phyloP scores from a whole-genome alignment of 2,113 vertebrate genomes.

The Chionis minor region DNA sequence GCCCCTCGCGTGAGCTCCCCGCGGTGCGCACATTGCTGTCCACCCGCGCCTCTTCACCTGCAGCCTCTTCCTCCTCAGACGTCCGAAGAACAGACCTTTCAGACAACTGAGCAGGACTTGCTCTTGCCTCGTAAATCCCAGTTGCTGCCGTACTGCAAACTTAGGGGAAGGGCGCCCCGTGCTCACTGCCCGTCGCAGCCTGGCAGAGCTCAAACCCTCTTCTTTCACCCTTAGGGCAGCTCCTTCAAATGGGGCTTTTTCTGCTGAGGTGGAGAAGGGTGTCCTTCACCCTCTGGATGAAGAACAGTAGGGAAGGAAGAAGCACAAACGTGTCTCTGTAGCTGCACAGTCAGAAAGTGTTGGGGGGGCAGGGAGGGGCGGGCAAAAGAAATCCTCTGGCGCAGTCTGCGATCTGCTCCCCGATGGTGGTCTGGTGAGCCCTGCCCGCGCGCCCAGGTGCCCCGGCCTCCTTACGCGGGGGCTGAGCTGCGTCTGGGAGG shows the following conservation, averaged over 20 bases:
- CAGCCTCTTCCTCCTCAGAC: not conserved
- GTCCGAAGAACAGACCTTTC: not conserved
- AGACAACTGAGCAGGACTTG: not conserved
- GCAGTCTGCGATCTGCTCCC: not conserved
- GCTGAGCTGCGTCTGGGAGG: not conserved
- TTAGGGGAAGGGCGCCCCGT: not conserved
- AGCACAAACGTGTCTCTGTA: not conserved
- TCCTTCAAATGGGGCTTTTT: not conserved
- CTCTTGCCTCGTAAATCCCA: not conserved
- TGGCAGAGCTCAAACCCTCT: not conserved
- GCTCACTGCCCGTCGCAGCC: not conserved
- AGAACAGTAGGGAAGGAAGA: not conserved
- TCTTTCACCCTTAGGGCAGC: not conserved
- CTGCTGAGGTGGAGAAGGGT: not conserved
- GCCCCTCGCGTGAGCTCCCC: not conserved
- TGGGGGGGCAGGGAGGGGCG: not conserved
- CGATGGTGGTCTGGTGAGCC: not conserved
- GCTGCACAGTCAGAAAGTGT: not conserved
- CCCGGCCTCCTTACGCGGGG: not conserved
- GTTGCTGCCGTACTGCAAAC: not conserved
- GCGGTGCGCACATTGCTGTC: not conserved
- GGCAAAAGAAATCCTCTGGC: not conserved
- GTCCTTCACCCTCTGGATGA: not conserved
- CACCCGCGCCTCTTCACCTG: not conserved
- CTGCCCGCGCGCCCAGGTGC: not conserved